Evolutionary conservation across 1,140 invertebrate species (phyloP).

Genomic region (Drosophila arawakana): DNA sequence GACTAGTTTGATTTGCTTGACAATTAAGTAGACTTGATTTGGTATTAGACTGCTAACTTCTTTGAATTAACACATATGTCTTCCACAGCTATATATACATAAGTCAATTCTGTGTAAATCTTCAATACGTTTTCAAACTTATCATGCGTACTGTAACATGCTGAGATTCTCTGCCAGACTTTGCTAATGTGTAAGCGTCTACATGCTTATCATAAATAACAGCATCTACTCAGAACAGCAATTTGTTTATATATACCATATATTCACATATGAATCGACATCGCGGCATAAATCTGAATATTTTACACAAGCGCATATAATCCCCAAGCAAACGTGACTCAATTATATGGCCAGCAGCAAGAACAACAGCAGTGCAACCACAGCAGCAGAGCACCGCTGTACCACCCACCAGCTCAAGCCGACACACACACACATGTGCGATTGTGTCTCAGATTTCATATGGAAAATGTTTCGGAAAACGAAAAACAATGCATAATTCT

Average conservation of each 20-base stretch:
- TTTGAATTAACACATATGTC: neutral
- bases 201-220: slow-evolving; percentile 67
- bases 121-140: neutral
- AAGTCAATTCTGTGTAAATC: neutral
- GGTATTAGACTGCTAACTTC: neutral
- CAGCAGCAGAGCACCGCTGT: neutral
- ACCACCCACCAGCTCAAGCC: slow-evolving; percentile 15
- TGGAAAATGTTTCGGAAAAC: slow-evolving; percentile 16
- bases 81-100: neutral
- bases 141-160: neutral
- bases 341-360: slow-evolving; percentile 72
- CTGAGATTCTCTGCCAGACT: neutral
- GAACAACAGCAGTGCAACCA: slow-evolving; percentile 3
- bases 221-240: slow-evolving; percentile 31
- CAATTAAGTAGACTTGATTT: neutral
- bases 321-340: slow-evolving; percentile 79
- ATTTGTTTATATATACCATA: slow-evolving; percentile 42
- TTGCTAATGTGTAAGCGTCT: slow-evolving; percentile 38
- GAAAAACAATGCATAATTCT: slow-evolving; percentile 73
- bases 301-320: slow-evolving; percentile 59
- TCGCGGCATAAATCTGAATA: slow-evolving; percentile 79
- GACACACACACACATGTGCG: slow-evolving; percentile 9
- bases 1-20: neutral
- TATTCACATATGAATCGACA: slow-evolving; percentile 24
- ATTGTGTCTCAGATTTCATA: slow-evolving; percentile 66